Base-by-base conservation (phyloP, 2,797 vertebrate genomes). In the Todus mexicanus region DNA sequence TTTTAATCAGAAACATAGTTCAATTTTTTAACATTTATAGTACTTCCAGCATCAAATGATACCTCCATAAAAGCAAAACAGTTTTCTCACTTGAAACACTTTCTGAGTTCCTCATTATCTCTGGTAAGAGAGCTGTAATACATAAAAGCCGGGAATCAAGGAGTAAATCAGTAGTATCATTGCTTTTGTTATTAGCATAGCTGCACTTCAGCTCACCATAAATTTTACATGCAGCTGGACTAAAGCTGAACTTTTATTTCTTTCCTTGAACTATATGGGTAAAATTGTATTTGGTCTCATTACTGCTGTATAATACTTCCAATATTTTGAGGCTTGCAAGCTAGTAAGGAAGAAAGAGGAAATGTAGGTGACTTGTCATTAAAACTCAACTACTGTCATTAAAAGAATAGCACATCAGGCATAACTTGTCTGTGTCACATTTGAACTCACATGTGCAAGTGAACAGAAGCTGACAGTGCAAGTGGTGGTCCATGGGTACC, bases 331-430 rank as follows among this genome's bases (percentile, higher is more conserved):
- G 38, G 57, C 82, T 89, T 59, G n/a, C 68, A 73, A 84, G 82
- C 73, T 87, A 63, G 31, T 15, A 29, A 92, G 61, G 56, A 82
- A 45, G 23, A 95, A 95, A 61, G 61, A 82, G 45, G 91, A 95
- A 89, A 88, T 23, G 35, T 43, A 53, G 40, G 48, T 85, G 63
- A 71, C 50, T 86, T 77, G 73, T 87, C 71, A 93, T 63, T 96
- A 81, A 91, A 96, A 76, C 87, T 75, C 90, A 95, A 82, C 81
- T 92, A 76, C 59, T 89, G 53, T 11, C 81, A 92, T 87, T 94
- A 89, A 71, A 94, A 95, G 91, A 92, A 75, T 37, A 95, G 51
- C 87, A 51, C 33, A 33, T 90, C 92, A 94, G 90, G 89, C 80
- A 68, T n/a, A 80, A 64, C 19, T 84, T 78, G 64, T 87, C 16